A percentile compares a stretch with the other conserved stretches of the same genome.
Evolutionary conservation across 2,888 invertebrate genomes (phyloP).

Genomic region (Gymnoscelis rufifasciata): DNA sequence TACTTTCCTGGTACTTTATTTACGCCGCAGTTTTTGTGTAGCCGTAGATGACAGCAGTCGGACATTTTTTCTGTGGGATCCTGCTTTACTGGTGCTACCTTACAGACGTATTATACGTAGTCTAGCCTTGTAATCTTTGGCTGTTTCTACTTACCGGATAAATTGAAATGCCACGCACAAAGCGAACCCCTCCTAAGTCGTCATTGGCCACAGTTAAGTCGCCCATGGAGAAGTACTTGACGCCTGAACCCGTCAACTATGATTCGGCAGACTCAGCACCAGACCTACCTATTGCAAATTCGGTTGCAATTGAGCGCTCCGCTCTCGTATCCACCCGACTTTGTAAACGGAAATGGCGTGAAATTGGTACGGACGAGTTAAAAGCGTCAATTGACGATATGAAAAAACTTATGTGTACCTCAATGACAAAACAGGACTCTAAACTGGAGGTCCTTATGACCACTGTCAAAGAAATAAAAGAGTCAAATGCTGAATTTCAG

Average conservation of each 20-base stretch:
- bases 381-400: neutral
- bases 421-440: neutral
- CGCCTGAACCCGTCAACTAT: no score
- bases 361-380: neutral
- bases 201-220: neutral
- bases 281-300: neutral
- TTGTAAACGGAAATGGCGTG: neutral
- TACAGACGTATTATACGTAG: no score
- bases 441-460: neutral
- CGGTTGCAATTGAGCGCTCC: neutral
- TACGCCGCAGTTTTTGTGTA: no score
- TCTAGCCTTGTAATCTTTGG: no score
- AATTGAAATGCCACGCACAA: neutral
- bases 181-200: neutral
- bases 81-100: no score
- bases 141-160: neutral
- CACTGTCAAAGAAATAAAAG: neutral
- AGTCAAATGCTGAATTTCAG: neutral
- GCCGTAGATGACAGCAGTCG: no score
- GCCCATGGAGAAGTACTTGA: neutral
- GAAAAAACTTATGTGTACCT: neutral
- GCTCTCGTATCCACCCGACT: neutral
- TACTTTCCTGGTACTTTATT: no score
- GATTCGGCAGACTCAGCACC: neutral
- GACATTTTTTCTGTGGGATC: no score